Conservation (phyloP, 2,888 invertebrate genomes). For the Taenaris catops region DNA sequence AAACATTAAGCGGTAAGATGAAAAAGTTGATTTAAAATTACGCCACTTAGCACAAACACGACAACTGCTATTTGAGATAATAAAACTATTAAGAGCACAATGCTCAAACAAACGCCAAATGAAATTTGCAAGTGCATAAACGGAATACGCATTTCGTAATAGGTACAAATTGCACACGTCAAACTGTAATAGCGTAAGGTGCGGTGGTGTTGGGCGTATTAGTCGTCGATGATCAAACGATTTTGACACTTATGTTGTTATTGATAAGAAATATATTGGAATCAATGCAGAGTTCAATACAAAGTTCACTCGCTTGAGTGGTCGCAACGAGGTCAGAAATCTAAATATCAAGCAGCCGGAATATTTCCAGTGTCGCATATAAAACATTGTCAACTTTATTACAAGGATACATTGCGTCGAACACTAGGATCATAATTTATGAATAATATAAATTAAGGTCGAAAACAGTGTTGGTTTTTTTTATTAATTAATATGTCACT, state of each 20-base stretch:
- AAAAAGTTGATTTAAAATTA: no score
- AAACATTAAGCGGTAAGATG: no score
- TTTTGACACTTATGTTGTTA: constrained; percentile 30
- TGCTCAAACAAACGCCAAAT: constrained; percentile 14
- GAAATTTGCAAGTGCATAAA: constrained; percentile 21
- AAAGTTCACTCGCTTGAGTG: constrained; percentile 51
- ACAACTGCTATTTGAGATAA: not conserved
- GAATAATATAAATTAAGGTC: no score
- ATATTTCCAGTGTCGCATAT: constrained; percentile 45
- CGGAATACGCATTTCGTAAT: constrained; percentile 41
- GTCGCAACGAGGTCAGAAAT: constrained; percentile 56
- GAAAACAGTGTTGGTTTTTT: no score
- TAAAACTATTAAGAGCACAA: not conserved
- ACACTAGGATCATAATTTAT: constrained; percentile 1
- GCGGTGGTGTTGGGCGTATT: constrained; percentile 28
- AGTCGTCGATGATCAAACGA: constrained; percentile 20
- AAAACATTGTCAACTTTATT: constrained; percentile 27
- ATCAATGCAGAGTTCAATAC: constrained; percentile 31
- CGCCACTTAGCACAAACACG: not conserved
- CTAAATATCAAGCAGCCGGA: constrained; percentile 64
- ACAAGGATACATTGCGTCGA: constrained; percentile 6
- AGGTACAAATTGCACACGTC: constrained; percentile 50
- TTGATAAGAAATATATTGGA: constrained; percentile 30
- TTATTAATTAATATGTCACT: no score
- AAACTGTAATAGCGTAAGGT: constrained; percentile 43